Evolutionary conservation across 2,113 vertebrate genomes (phyloP).

Genomic region (Odontophorus gujanensis): DNA sequence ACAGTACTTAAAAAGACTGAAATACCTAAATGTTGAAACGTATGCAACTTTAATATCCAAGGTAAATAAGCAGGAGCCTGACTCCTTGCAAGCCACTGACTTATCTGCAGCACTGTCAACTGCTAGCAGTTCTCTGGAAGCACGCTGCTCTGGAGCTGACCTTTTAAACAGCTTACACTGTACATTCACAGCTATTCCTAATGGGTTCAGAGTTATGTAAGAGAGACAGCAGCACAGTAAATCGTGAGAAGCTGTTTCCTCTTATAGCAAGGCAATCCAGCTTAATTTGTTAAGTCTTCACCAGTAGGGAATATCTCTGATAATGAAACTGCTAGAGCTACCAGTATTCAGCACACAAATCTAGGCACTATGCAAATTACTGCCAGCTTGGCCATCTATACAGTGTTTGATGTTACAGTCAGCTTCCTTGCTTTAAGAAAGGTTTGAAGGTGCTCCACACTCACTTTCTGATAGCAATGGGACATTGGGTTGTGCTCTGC

Average conservation of each 20-base stretch:
- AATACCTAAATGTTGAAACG: neutral
- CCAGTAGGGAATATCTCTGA: neutral
- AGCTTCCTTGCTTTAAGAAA: neutral
- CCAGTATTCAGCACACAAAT: neutral
- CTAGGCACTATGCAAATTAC: neutral
- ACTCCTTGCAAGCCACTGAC: neutral
- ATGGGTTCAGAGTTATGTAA: neutral
- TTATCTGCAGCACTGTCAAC: neutral
- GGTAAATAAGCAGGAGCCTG: neutral
- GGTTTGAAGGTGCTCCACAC: rapidly evolving
- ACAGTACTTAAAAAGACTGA: neutral
- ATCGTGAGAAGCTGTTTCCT: neutral
- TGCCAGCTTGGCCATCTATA: neutral
- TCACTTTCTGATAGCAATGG: neutral
- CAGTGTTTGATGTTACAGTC: neutral
- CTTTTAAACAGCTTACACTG: neutral
- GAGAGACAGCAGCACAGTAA: neutral
- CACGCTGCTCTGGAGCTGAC: neutral
- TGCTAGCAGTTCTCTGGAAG: neutral
- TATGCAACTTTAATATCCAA: neutral
- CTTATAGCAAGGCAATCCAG: neutral
- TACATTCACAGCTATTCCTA: neutral
- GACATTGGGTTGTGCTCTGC: neutral
- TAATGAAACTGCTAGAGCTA: neutral
- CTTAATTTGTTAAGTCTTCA: neutral